A percentile compares a stretch with the other conserved stretches of the same genome.
phyloP scores from a whole-genome alignment of 2,888 invertebrate species.

The Cheilosia scutellata region DNA sequence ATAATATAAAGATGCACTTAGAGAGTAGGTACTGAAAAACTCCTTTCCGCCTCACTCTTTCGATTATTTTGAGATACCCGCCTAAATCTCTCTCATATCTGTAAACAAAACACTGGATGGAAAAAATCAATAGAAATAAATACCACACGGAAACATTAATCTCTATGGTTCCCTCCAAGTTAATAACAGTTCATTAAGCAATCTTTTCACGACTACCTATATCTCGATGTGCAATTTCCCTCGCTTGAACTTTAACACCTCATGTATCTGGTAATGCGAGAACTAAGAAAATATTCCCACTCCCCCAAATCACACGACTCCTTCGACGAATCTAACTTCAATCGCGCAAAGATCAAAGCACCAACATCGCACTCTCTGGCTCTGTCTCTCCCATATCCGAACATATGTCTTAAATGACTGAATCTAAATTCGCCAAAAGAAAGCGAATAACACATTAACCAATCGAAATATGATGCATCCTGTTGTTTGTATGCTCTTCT shows the following conservation, averaged over 20 bases:
- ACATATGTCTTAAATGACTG: conserved; percentile 26
- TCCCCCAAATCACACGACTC: conserved; percentile 49
- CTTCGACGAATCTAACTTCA: conserved; percentile 31
- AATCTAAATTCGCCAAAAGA: conserved; percentile 36
- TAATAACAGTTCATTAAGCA: conserved; percentile 48
- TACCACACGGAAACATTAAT: background rate
- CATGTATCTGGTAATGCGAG: conserved; percentile 33
- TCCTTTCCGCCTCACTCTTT: too few species aligned
- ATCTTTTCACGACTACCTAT: conserved; percentile 29
- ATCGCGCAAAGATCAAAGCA: conserved; percentile 59
- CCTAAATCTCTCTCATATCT: background rate
- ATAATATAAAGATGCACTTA: too few species aligned
- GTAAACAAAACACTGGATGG: background rate
- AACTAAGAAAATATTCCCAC: conserved; percentile 16
- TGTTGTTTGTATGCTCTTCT: conserved; percentile 11
- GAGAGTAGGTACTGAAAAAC: too few species aligned
- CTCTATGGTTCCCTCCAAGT: conserved; percentile 19
- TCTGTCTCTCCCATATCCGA: background rate
- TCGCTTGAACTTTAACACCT: conserved; percentile 62
- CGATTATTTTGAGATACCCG: background rate
- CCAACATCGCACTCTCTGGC: conserved; percentile 17
- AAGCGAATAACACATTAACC: conserved; percentile 53
- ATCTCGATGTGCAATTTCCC: conserved; percentile 33
- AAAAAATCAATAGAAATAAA: background rate
- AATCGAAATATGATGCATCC: conserved; percentile 61